phyloP scores from a whole-genome alignment of 2,797 vertebrate species.

The Hydrolagus colliei region DNA sequence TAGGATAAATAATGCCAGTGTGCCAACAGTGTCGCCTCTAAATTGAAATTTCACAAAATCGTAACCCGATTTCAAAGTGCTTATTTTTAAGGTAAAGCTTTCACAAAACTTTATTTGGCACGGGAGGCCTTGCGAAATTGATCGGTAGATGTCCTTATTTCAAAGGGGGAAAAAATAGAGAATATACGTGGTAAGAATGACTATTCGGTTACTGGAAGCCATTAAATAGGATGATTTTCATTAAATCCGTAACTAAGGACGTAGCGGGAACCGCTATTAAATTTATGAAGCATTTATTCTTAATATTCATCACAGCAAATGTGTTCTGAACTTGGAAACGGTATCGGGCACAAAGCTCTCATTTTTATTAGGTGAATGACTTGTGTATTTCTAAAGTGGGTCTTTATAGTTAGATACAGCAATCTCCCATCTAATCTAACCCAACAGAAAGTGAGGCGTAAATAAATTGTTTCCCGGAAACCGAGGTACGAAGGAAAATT shows the following conservation, averaged over 20 bases:
- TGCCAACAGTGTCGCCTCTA: slow-evolving; percentile 1
- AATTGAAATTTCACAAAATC: slow-evolving; percentile 1
- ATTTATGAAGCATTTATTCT: slow-evolving; percentile 14
- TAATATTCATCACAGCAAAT: neutral
- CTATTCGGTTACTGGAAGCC: slow-evolving; percentile 16
- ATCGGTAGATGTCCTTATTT: slow-evolving; percentile 31
- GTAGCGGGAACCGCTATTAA: neutral
- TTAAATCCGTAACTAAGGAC: slow-evolving; percentile 16
- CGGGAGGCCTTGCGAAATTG: slow-evolving; percentile 28
- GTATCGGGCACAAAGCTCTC: neutral
- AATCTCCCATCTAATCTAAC: slow-evolving; percentile 15
- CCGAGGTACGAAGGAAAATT: neutral
- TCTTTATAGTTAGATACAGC: slow-evolving; percentile 4
- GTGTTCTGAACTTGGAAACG: neutral
- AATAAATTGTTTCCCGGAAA: slow-evolving; percentile 13
- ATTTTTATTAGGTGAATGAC: slow-evolving; percentile 17
- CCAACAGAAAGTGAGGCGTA: neutral
- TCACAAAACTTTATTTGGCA: slow-evolving; percentile 23
- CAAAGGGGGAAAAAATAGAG: slow-evolving; percentile 7
- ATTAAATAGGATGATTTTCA: slow-evolving; percentile 24
- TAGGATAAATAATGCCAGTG: neutral
- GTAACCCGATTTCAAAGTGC: neutral
- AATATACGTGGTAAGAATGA: slow-evolving; percentile 30
- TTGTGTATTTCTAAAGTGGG: slow-evolving; percentile 11
- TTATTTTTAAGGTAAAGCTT: slow-evolving; percentile 9